phyloP scores from a whole-genome alignment of 2,797 vertebrate species.

The Labroides dimidiatus region DNA sequence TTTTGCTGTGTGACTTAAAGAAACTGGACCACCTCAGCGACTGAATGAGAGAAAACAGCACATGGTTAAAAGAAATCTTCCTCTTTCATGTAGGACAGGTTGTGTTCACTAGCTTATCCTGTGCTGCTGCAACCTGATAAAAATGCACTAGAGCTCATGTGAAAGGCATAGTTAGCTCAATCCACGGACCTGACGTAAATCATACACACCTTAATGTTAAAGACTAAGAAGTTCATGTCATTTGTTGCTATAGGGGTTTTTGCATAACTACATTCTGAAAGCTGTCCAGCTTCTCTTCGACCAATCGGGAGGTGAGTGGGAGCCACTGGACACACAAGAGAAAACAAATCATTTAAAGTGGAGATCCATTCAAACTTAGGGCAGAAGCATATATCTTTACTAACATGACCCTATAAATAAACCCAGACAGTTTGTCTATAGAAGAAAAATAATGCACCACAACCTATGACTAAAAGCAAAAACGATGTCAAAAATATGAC shows the following conservation, averaged over 20 bases:
- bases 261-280: slow-evolving; percentile 84
- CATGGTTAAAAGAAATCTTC: slow-evolving; percentile 29
- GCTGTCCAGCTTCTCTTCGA: slow-evolving; percentile 76
- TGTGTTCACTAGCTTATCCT: slow-evolving; percentile 76
- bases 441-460: slow-evolving; percentile 80
- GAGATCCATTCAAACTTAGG: slow-evolving; percentile 74
- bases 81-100: slow-evolving; percentile 44
- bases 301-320: slow-evolving; percentile 57
- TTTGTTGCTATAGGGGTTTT: slow-evolving; percentile 72
- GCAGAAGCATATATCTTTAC: slow-evolving; percentile 78
- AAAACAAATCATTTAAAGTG: slow-evolving; percentile 65
- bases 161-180: slow-evolving; percentile 72
- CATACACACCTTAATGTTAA: slow-evolving; percentile 71
- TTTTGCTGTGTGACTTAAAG: slow-evolving; percentile 7
- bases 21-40: slow-evolving; percentile 34
- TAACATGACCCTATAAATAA: slow-evolving; percentile 87
- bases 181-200: slow-evolving; percentile 64
- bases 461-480: slow-evolving; percentile 84
- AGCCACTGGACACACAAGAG: slow-evolving; percentile 65
- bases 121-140: slow-evolving; percentile 77
- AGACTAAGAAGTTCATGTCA: slow-evolving; percentile 67
- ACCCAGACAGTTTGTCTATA: slow-evolving; percentile 81
- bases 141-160: slow-evolving; percentile 69
- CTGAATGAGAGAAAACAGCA: slow-evolving; percentile 33
- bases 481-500: slow-evolving; percentile 76